A percentile compares a stretch with the other conserved stretches of the same genome.
Evolutionary conservation across 2,888 invertebrate species (phyloP).

Genomic region (Torymus tubicola): DNA sequence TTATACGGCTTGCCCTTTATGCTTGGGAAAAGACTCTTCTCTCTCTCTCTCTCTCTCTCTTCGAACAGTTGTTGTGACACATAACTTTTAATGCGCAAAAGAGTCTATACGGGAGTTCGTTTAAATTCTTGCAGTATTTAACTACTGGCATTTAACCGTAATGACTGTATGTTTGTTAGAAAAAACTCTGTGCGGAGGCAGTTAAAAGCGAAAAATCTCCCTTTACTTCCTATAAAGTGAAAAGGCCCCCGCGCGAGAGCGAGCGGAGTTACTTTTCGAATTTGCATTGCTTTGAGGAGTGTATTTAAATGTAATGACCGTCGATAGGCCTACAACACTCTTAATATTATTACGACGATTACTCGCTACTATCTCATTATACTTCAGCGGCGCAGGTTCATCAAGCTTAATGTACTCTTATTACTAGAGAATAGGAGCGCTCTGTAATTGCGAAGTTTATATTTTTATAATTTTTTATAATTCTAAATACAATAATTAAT

Average conservation of each 20-base stretch:
- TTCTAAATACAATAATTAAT: background rate
- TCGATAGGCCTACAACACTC: background rate
- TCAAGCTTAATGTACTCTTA: constrained; percentile 25
- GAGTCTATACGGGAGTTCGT: constrained; percentile 52
- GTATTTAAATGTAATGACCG: constrained; percentile 27
- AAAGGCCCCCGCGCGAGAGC: constrained; percentile 1
- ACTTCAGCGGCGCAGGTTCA: background rate
- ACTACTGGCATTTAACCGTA: constrained; percentile 50
- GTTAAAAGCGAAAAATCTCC: constrained; percentile 37
- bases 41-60: constrained; percentile 11
- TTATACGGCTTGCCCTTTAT: constrained; percentile 48
- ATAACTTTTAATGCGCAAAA: constrained; percentile 55
- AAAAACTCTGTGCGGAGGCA: background rate
- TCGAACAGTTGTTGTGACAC: constrained; percentile 49
- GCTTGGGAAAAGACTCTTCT: constrained; percentile 44
- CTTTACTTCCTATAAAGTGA: constrained; percentile 50
- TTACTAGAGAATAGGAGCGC: constrained; percentile 4
- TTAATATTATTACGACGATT: constrained; percentile 34
- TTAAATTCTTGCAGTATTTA: constrained; percentile 52
- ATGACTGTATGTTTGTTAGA: constrained; percentile 51
- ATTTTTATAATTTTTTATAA: constrained; percentile 2
- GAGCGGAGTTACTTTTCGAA: constrained; percentile 30
- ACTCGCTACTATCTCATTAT: background rate
- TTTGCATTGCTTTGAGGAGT: constrained; percentile 33
- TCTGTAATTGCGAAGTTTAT: background rate